Percentiles rank a stretch among this genome's conserved stretches.
Conservation (phyloP, 2,113 vertebrate genomes). For the Crotalus viridis region DNA sequence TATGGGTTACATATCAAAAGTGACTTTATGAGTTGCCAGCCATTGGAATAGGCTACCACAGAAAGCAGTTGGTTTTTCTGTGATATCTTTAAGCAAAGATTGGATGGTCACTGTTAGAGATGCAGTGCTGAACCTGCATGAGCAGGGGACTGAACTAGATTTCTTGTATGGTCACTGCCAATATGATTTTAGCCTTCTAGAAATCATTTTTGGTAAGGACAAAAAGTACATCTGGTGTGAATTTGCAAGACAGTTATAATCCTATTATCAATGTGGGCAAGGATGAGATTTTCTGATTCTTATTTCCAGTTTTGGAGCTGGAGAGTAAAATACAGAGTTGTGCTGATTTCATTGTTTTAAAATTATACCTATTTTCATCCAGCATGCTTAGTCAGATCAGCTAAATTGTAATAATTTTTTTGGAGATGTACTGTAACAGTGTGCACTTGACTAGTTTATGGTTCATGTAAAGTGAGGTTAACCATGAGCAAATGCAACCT, state of each 20-base stretch:
- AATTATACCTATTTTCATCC: not conserved
- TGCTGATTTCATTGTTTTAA: not conserved
- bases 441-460: not conserved
- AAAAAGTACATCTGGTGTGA: not conserved
- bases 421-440: not conserved
- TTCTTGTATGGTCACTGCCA: not conserved
- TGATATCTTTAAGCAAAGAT: not conserved
- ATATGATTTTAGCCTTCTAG: not conserved
- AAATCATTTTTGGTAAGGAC: not conserved
- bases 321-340: not conserved
- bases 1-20: not conserved
- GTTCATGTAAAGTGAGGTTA: not conserved
- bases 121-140: not conserved
- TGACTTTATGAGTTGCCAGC: not conserved
- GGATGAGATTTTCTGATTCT: not conserved
- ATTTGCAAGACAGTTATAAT: not conserved
- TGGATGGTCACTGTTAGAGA: not conserved
- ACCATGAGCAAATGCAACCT: not conserved
- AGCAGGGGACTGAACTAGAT: not conserved
- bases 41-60: not conserved
- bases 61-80: not conserved
- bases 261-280: not conserved
- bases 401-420: not conserved
- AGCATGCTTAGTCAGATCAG: not conserved
- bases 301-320: not conserved